Base-by-base conservation (phyloP, 1,140 invertebrate genomes). In the Formica exsecta region DNA sequence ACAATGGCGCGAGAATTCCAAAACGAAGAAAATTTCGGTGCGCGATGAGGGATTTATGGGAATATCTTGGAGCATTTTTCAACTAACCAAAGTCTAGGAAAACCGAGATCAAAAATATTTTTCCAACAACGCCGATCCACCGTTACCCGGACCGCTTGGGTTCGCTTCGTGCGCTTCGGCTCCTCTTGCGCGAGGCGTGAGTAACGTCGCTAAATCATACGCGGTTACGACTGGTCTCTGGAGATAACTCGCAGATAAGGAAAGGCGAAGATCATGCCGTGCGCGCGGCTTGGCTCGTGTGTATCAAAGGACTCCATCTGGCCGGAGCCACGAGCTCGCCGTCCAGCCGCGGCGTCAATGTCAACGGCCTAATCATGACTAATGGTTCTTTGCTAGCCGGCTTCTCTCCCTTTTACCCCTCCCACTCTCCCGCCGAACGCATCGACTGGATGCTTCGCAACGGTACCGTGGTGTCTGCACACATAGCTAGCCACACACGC, bases 321-420 rank as follows among this genome's bases (percentile, higher is more conserved):
- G 83, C 62, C 29, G 84, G 11, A 86, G 87, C 66, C 81, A 87
- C 90, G 84, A 86, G 89, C 86, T 79, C 59, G 90, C 87, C 64
- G 87, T 91, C 90, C 89, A 65, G 84, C 85, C 64, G 44, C 71
- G 89, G 91, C 87, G 90, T 92, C 92, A 92, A 92, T 91, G 90
- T 92, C 90, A 87, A 92, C 89, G 88, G 88, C 87, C 92, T 92
- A 92, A 92, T 92, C 92, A 92, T 92, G 92, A 92, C 91, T 92
- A 92, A 92, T 92, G 92, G 89, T 91, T 89, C 89, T 74, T 83
- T 71, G 59, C 86, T 70, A 57, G 65, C 64, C 57, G 65, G 44
- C 44, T 57, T 41, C 48, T 57, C 38, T 66, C 38, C 25, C n/a
- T 29, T 59, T 77, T 68, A 54, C 13, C 11, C 29, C 41, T 36